Evolutionary conservation across 2,797 vertebrate genomes (phyloP).

Genomic region (Heterohyrax brucei): DNA sequence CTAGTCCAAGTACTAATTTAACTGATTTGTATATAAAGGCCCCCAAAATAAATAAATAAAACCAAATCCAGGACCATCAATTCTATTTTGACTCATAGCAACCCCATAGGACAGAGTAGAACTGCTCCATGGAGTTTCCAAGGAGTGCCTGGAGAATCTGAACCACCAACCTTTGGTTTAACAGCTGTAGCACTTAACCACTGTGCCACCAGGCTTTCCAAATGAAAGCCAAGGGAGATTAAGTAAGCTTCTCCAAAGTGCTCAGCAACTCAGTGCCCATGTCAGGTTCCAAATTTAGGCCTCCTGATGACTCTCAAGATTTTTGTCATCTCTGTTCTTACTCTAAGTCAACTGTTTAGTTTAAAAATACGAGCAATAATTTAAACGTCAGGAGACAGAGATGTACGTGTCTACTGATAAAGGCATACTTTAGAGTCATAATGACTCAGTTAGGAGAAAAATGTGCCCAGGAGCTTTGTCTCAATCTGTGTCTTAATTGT

Average conservation of each 20-base stretch:
- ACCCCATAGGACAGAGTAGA: too few species aligned
- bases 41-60: too few species aligned
- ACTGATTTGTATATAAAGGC: not conserved
- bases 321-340: not conserved
- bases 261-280: not conserved
- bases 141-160: too few species aligned
- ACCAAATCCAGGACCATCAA: too few species aligned
- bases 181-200: too few species aligned
- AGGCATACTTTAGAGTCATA: not conserved
- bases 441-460: conserved; percentile 66
- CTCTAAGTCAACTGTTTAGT: not conserved
- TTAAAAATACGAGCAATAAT: conserved; percentile 1
- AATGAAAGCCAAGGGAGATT: not conserved
- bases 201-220: not conserved
- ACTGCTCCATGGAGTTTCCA: too few species aligned
- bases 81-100: too few species aligned
- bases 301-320: not conserved
- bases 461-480: conserved; percentile 45
- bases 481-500: conserved; percentile 10
- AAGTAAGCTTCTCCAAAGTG: not conserved
- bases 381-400: conserved; percentile 9
- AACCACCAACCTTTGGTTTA: too few species aligned
- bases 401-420: conserved; percentile 39
- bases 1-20: not conserved
- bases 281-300: not conserved